Percentiles rank a stretch among this genome's conserved stretches.
Evolutionary conservation across 30 jellyfish, hydroid and myxozoan species (phyloP).

Genomic region (Aurelia aurita): DNA sequence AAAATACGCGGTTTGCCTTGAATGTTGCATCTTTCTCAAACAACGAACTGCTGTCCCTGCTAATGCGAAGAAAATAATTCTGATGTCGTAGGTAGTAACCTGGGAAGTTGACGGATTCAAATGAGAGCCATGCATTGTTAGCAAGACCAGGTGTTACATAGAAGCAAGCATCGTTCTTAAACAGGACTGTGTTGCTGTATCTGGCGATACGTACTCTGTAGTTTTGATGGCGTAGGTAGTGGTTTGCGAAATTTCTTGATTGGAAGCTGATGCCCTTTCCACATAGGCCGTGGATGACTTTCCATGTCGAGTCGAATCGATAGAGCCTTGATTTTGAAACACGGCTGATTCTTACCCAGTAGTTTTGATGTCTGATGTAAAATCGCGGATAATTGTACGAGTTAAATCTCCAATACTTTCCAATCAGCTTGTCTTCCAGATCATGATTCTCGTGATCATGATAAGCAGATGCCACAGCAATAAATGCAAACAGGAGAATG

Average conservation of each 20-base stretch:
- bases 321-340: not conserved
- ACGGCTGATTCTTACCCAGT: not conserved
- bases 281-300: slow-evolving; percentile 22
- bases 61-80: not conserved
- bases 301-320: slow-evolving; percentile 9
- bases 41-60: too few species aligned
- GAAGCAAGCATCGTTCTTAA: slow-evolving; percentile 36
- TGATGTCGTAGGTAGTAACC: slow-evolving; percentile 21
- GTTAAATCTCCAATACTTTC: not conserved
- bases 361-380: slow-evolving; percentile 5
- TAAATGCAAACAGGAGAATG: too few species aligned
- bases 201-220: not conserved
- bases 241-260: not conserved
- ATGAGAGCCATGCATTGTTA: not conserved
- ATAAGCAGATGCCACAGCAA: too few species aligned
- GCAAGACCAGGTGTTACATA: slow-evolving; percentile 21
- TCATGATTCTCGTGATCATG: too few species aligned
- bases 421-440: not conserved
- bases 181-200: not conserved
- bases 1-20: too few species aligned
- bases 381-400: not conserved
- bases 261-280: slow-evolving; percentile 39
- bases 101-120: slow-evolving; percentile 19
- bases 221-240: slow-evolving; percentile 18
- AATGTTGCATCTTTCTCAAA: not conserved